Evolutionary conservation across 2,888 invertebrate species (phyloP), one percentile per base, ranked within the genome.

Genomic region (Zelleria hepariella): DNA sequence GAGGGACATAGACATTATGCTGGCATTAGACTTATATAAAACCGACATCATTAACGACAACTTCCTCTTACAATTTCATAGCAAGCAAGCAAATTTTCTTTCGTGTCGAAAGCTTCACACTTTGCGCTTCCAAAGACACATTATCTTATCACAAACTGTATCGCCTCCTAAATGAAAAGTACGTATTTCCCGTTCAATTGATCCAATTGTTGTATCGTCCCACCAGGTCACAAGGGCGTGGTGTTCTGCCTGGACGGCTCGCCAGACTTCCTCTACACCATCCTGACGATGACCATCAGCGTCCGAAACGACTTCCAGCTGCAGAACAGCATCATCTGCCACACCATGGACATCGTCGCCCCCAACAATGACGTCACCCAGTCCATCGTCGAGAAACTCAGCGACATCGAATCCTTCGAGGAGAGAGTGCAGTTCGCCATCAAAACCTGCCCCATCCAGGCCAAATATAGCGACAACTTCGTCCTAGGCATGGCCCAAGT

Each of bases 221-320:
- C 61, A 53, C 1, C 68, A 88, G 88, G 88, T 65, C 79, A 85
- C 66, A 82, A 72, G 15, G 95, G 94, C 2, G 86, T 90, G 51
- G 68, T 95, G 1, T 86, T 94, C 68, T 90, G 96, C 15, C 88
- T 98, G 56, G 98, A 98, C 74, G 97, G 97, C 15, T 90, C 94
- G 0, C 96, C 95, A 0, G 91, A 92, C 42, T 92, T 93, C 70
- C 81, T 95, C 20, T 91, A 92, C 70, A 82, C 87, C 0, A 67
- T 92, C 0, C 69, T 91, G 1, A 82, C 86, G 1, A 82, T 90
- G 72, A 84, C 91, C 2, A 69, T 91, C 10, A 74, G 74, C 42
- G 74, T 78, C 24, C 81, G 79, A 59, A 83, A 81, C 56, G 90
- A 91, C 32, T 64, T 72, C 0, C 84, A 90, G 60, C 77, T 92